Evolutionary conservation across 2,797 vertebrate genomes (phyloP).

Genomic region (Orestias chungarensis): DNA sequence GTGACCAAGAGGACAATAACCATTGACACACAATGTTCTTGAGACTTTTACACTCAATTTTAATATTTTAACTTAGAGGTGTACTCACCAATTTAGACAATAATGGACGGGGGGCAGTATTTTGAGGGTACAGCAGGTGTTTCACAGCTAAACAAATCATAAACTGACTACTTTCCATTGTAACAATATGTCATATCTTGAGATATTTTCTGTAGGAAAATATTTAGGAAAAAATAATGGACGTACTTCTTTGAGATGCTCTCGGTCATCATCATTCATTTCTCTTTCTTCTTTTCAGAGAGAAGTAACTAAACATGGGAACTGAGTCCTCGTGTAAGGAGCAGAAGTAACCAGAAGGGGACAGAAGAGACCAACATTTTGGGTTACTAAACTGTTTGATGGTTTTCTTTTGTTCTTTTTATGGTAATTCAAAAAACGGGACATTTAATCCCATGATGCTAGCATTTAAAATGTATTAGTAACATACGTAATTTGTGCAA

Average conservation of each 20-base stretch:
- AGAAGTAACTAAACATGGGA: background rate
- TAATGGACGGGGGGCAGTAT: background rate
- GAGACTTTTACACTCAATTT: no score
- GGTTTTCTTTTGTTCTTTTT: background rate
- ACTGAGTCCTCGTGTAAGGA: slow-evolving; percentile 38
- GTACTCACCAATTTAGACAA: no score
- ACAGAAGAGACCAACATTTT: slow-evolving; percentile 49
- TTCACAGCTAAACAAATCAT: background rate
- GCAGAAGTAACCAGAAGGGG: slow-evolving; percentile 47
- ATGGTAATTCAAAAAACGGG: background rate
- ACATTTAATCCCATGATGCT: no score
- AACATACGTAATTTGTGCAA: no score
- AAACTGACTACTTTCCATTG: background rate
- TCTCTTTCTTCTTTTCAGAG: background rate
- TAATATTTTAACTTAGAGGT: no score
- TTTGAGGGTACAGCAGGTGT: background rate
- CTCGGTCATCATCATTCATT: background rate
- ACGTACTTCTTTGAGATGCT: no score
- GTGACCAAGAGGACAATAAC: no score
- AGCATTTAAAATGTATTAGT: no score
- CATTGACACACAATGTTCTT: no score
- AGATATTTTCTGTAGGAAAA: background rate
- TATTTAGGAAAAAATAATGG: background rate
- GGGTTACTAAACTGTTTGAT: background rate
- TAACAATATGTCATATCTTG: background rate